Percentiles rank a stretch among this genome's conserved stretches.
Conservation (phyloP, 1,140 invertebrate species). For the Paracyclopina nana region DNA sequence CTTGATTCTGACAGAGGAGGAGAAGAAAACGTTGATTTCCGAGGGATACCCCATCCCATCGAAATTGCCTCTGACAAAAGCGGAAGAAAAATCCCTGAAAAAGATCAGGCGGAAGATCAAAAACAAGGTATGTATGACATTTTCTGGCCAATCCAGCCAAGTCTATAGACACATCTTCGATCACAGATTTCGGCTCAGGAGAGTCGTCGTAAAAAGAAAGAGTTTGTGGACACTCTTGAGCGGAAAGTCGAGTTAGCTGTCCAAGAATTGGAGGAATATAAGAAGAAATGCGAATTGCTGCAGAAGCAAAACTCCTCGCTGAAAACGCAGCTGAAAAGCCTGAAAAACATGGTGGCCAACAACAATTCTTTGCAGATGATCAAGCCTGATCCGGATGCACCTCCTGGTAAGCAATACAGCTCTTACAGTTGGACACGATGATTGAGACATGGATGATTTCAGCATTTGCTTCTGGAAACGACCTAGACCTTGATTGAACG, state of each 20-base stretch:
- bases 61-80: conserved; percentile 79
- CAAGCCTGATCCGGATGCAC: too few species aligned
- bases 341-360: conserved; percentile 19
- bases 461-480: too few species aligned
- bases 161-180: too few species aligned
- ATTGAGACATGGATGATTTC: too few species aligned
- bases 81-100: conserved; percentile 91
- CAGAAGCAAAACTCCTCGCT: conserved; percentile 68
- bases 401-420: too few species aligned
- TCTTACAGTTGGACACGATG: too few species aligned
- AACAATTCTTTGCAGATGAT: too few species aligned
- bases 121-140: conserved; percentile 52
- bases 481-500: too few species aligned
- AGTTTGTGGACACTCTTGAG: conserved; percentile 88
- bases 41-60: conserved; percentile 90
- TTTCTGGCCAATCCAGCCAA: background rate
- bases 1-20: conserved; percentile 76
- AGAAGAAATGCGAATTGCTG: conserved; percentile 21
- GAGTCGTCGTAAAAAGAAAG: conserved; percentile 89
- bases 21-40: conserved; percentile 74
- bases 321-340: too few species aligned
- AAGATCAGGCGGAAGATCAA: conserved; percentile 97
- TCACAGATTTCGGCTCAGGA: conserved; percentile 86
- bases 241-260: conserved; percentile 34
- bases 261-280: conserved; percentile 17